Evolutionary conservation across 1,140 invertebrate species (phyloP).

Genomic region (Zaprionus ornatus): DNA sequence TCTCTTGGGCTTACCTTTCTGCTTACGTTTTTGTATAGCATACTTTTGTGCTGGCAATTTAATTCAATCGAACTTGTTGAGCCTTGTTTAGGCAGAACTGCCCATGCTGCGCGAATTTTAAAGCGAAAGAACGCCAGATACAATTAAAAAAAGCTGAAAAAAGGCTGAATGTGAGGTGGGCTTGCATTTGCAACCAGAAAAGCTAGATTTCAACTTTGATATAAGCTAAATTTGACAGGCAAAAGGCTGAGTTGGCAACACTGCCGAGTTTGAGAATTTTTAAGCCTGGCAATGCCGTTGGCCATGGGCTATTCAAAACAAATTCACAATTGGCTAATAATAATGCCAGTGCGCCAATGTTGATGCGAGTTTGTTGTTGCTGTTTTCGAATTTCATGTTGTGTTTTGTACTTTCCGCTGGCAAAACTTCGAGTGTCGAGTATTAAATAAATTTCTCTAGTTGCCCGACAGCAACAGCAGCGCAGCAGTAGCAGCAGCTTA

Average conservation of each 20-base stretch:
- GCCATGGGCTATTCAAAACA: constrained; percentile 48
- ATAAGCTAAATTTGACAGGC: too few relatives aligned
- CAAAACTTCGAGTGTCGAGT: constrained; percentile 60
- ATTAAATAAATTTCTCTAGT: constrained; percentile 67
- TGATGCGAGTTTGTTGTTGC: not conserved
- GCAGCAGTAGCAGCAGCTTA: too few relatives aligned
- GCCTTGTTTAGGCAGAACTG: not conserved
- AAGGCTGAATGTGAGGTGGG: too few relatives aligned
- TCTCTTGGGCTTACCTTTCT: not conserved
- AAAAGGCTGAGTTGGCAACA: too few relatives aligned
- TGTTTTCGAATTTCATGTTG: not conserved
- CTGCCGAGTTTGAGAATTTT: not conserved
- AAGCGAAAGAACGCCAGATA: too few relatives aligned
- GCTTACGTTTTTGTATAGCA: not conserved
- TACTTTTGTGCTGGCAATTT: not conserved
- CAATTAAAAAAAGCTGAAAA: too few relatives aligned
- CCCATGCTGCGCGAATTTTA: too few relatives aligned
- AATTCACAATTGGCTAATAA: constrained; percentile 53
- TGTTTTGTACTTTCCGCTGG: constrained; percentile 12
- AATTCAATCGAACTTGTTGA: not conserved
- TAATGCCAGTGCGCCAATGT: constrained; percentile 23
- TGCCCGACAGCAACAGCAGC: constrained; percentile 5
- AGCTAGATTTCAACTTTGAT: too few relatives aligned
- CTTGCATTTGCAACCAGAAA: too few relatives aligned
- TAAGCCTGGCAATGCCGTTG: not conserved